Percentiles rank a stretch among this genome's conserved stretches.
Conservation (phyloP, 2,888 invertebrate genomes). For the Megalurothrips usitatus region DNA sequence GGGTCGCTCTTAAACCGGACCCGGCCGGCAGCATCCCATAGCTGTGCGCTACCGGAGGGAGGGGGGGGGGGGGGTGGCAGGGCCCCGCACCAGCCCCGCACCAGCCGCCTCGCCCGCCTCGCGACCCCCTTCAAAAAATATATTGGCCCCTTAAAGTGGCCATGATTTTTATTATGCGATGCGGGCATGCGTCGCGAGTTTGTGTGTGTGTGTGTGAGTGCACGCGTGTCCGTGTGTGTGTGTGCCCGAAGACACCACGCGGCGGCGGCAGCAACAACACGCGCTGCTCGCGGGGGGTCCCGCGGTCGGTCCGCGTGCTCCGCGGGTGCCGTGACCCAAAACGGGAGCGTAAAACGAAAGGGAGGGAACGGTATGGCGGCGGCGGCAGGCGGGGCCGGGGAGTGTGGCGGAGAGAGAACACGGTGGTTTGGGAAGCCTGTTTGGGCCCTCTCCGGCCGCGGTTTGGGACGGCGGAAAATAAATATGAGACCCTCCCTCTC, state of each 20-base stretch:
- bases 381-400: neutral
- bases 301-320: too few species aligned
- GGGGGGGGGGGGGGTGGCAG: too few species aligned
- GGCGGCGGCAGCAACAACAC: too few species aligned
- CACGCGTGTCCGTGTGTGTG: neutral
- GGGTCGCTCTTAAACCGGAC: neutral
- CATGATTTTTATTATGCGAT: slow-evolving; percentile 18
- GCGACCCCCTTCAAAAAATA: slow-evolving; percentile 23
- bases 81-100: too few species aligned
- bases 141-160: slow-evolving; percentile 21
- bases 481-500: too few species aligned
- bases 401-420: neutral
- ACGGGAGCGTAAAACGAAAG: neutral
- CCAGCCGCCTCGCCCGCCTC: neutral
- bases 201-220: neutral
- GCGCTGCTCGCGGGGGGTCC: too few species aligned
- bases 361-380: neutral
- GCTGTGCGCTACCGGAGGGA: neutral
- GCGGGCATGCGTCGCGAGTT: neutral
- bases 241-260: neutral
- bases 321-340: too few species aligned
- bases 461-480: too few species aligned
- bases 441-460: too few species aligned
- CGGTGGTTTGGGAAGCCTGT: too few species aligned
- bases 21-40: neutral